Evolutionary conservation across 2,113 vertebrate species (phyloP).

Genomic region (Phyllopteryx taeniolatus): DNA sequence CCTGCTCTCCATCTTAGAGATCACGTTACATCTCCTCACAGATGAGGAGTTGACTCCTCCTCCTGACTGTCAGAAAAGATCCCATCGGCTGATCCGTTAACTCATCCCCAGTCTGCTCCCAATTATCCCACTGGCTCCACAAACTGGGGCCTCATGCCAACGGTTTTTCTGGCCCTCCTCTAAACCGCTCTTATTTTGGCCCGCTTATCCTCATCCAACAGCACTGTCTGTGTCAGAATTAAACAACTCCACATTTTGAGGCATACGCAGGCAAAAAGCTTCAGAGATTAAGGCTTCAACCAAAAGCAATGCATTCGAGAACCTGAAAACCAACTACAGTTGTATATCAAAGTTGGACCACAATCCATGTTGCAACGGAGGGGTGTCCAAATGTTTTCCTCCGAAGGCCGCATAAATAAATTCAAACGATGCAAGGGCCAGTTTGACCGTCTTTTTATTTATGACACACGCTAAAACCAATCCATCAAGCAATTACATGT

Average conservation of each 20-base stretch:
- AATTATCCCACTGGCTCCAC: slow-evolving; percentile 63
- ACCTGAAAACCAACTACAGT: not conserved
- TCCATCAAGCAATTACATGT: too few relatives aligned
- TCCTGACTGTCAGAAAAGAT: slow-evolving; percentile 33
- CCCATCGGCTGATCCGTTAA: slow-evolving; percentile 51
- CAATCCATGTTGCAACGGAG: not conserved
- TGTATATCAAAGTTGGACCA: not conserved
- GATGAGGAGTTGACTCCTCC: slow-evolving; percentile 40
- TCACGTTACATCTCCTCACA: slow-evolving; percentile 47
- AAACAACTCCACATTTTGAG: slow-evolving; percentile 12
- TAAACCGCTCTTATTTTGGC: slow-evolving; percentile 36
- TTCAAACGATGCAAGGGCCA: too few relatives aligned
- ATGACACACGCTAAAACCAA: too few relatives aligned
- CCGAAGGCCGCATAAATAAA: too few relatives aligned
- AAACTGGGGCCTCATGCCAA: slow-evolving; percentile 38
- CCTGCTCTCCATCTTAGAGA: slow-evolving; percentile 47
- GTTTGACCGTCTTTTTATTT: too few relatives aligned
- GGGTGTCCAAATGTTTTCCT: not conserved
- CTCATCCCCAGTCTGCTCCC: slow-evolving; percentile 65
- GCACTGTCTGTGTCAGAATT: slow-evolving; percentile 23
- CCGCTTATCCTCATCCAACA: slow-evolving; percentile 11
- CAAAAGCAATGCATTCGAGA: not conserved
- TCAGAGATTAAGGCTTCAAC: not conserved
- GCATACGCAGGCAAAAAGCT: slow-evolving; percentile 19
- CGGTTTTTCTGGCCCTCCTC: slow-evolving; percentile 34